Evolutionary conservation across 2,888 invertebrate species (phyloP).

Genomic region (Drosophila pegasa): DNA sequence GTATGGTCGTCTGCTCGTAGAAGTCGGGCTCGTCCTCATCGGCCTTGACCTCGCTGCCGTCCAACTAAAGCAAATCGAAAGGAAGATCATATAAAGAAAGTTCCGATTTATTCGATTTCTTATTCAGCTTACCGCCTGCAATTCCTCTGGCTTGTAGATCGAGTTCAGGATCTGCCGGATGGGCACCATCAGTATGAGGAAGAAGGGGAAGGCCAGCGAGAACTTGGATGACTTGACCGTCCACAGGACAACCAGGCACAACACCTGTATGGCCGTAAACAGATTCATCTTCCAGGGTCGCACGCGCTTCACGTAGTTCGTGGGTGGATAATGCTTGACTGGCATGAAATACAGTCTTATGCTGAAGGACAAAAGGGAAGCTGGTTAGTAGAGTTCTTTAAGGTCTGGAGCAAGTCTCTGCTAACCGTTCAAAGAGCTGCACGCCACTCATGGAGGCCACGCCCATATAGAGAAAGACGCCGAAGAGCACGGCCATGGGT

Average conservation of each 20-base stretch:
- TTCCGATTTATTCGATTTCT: neutral
- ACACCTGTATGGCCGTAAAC: slow-evolving; percentile 93
- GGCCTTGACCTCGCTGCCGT: slow-evolving; percentile 92
- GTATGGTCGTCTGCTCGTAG: slow-evolving; percentile 95
- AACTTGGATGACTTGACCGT: slow-evolving; percentile 94
- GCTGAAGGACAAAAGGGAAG: slow-evolving; percentile 82
- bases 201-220: slow-evolving; percentile 97
- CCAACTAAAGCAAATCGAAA: slow-evolving; percentile 87
- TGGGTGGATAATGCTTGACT: slow-evolving; percentile 96
- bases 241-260: slow-evolving; percentile 92
- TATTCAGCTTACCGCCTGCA: slow-evolving; percentile 90
- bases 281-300: slow-evolving; percentile 96
- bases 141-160: slow-evolving; percentile 92
- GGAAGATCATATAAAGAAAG: neutral
- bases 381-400: neutral
- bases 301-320: slow-evolving; percentile 94
- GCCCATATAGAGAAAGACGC: slow-evolving; percentile 98
- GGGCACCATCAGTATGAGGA: slow-evolving; percentile 96
- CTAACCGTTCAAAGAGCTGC: slow-evolving; percentile 92
- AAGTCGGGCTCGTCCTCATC: slow-evolving; percentile 97
- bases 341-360: slow-evolving; percentile 96
- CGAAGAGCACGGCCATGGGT: slow-evolving; percentile 98
- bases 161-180: slow-evolving; percentile 90
- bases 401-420: rapidly evolving
- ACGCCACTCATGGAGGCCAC: slow-evolving; percentile 97